These are phyloP conservation scores for Ophiothrix spiculata DNA, from an alignment of 35 echinoderm and acorn worm species.

Conservation along the genomic window DNA sequence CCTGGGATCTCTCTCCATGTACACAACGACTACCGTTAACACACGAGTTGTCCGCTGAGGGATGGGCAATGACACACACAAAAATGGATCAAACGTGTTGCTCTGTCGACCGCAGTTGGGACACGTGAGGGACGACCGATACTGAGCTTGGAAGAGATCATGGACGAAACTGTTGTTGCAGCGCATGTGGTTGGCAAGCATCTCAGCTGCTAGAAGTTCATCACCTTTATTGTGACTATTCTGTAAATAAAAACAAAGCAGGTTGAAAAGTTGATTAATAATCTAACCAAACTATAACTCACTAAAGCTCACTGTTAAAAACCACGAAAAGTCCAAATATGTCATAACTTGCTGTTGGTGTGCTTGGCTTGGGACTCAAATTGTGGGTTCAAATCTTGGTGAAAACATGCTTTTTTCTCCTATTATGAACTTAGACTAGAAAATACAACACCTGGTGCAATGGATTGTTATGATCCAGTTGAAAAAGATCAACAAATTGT, in stretches of 20 bases:
- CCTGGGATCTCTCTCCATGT: slow-evolving; percentile 73
- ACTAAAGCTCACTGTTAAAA: no score
- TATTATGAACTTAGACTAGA: no score
- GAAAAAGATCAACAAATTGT: no score
- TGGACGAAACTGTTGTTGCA: slow-evolving; percentile 97
- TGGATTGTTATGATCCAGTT: no score
- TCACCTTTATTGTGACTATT: slow-evolving; percentile 82
- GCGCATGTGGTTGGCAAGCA: slow-evolving; percentile 90
- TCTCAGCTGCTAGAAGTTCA: slow-evolving; percentile 87
- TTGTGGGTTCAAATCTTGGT: no score
- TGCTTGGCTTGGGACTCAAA: no score
- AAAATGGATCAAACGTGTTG: slow-evolving; percentile 97
- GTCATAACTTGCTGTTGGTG: no score
- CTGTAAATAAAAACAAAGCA: slow-evolving; percentile 60
- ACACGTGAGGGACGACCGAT: slow-evolving; percentile 82
- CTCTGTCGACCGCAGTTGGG: slow-evolving; percentile 86
- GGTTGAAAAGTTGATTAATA: slow-evolving; percentile 16
- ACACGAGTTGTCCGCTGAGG: slow-evolving; percentile 83
- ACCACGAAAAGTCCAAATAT: no score
- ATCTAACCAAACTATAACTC: no score
- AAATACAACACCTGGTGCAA: no score
- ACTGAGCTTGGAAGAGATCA: slow-evolving; percentile 97
- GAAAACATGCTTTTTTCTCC: no score
- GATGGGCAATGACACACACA: slow-evolving; percentile 90
- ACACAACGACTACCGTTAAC: slow-evolving; percentile 77